A percentile compares a stretch with the other conserved stretches of the same genome.
These are phyloP conservation scores for Trichomycterus rosablanca DNA, from an alignment of 2,113 vertebrate species.

Conservation along the genomic window DNA sequence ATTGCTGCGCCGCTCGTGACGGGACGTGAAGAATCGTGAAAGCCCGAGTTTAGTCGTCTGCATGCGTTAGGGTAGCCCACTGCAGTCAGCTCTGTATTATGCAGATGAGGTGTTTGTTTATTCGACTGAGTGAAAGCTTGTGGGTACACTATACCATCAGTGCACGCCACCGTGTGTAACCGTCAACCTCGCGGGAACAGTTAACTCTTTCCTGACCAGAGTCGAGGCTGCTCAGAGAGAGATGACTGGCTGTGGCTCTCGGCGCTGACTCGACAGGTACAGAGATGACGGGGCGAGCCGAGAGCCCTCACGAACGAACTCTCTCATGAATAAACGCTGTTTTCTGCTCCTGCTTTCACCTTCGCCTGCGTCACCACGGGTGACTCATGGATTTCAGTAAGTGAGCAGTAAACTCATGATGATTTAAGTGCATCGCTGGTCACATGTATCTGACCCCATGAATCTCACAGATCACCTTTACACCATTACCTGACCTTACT, in stretches of 20 bases:
- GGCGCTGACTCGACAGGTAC: constrained; percentile 39
- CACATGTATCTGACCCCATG: not conserved
- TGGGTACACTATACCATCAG: constrained; percentile 14
- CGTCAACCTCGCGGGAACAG: constrained; percentile 24
- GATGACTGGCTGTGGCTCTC: constrained; percentile 42
- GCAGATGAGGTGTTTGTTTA: too few species aligned
- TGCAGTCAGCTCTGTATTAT: too few species aligned
- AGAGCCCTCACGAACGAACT: constrained; percentile 6
- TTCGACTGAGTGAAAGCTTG: constrained; percentile 25
- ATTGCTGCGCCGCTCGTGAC: too few species aligned
- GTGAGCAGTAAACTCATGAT: not conserved
- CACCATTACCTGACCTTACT: too few species aligned
- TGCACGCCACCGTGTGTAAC: constrained; percentile 31
- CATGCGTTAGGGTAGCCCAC: too few species aligned
- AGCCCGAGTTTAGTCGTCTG: too few species aligned
- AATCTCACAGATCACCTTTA: too few species aligned
- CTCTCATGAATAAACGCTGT: constrained; percentile 3
- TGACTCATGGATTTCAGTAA: constrained; percentile 42
- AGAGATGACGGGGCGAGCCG: constrained; percentile 41
- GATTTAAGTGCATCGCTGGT: not conserved
- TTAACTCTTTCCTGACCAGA: constrained; percentile 52
- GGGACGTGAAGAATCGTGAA: too few species aligned
- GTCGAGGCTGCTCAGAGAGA: constrained; percentile 16
- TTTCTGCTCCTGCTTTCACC: constrained; percentile 9
- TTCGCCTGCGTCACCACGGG: constrained; percentile 5